These are phyloP conservation scores for Gonocerus acuteangulatus DNA, from an alignment of 2,888 invertebrate genomes.

Conservation along the genomic window DNA sequence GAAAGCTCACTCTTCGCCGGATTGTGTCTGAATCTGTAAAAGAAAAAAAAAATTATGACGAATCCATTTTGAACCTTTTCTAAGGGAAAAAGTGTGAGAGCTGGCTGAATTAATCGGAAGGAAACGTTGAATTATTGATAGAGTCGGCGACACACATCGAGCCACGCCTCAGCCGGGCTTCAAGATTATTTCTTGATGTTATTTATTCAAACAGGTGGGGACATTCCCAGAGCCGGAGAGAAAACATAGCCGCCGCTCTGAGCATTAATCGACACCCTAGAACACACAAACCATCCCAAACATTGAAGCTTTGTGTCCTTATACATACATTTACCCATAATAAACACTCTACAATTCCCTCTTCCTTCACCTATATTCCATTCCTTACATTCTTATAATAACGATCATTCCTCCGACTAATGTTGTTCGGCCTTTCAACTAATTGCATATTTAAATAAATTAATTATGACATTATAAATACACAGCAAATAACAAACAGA, in stretches of 20 bases:
- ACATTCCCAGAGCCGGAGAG: slow-evolving; percentile 32
- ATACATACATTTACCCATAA: slow-evolving; percentile 13
- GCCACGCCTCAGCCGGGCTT: background rate
- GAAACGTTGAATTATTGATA: slow-evolving; percentile 23
- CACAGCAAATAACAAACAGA: too few relatives aligned
- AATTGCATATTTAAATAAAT: too few relatives aligned
- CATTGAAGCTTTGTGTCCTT: background rate
- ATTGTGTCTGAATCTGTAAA: too few relatives aligned
- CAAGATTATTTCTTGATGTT: slow-evolving; percentile 36
- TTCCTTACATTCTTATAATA: too few relatives aligned
- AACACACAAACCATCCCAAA: slow-evolving; percentile 7
- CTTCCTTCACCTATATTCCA: too few relatives aligned
- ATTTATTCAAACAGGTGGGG: slow-evolving; percentile 36
- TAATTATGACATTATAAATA: too few relatives aligned
- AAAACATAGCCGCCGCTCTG: background rate
- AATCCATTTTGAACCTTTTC: too few relatives aligned
- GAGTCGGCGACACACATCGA: slow-evolving; percentile 1
- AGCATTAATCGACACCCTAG: slow-evolving; percentile 21
- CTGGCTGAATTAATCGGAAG: slow-evolving; percentile 20
- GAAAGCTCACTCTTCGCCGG: too few relatives aligned
- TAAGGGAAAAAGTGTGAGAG: background rate
- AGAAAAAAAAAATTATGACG: too few relatives aligned
- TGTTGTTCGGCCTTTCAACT: too few relatives aligned
- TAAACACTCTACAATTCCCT: slow-evolving; percentile 6
- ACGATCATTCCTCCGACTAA: too few relatives aligned